phyloP scores from a whole-genome alignment of 2,113 vertebrate species.

The Xenotilapia flavipinnis region DNA sequence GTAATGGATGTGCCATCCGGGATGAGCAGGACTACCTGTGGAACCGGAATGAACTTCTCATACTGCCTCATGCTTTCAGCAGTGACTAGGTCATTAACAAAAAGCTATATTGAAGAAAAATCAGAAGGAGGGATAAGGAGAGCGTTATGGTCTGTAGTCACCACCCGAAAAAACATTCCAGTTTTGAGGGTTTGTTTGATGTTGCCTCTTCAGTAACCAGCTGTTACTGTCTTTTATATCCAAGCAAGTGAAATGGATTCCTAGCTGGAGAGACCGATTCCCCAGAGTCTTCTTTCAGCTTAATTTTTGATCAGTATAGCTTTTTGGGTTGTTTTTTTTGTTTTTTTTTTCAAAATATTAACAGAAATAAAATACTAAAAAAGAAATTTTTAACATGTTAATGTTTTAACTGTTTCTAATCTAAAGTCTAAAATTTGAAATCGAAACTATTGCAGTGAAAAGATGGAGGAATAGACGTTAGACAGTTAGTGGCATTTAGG shows the following conservation, averaged over 20 bases:
- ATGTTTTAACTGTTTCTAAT: not conserved
- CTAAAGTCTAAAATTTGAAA: not conserved
- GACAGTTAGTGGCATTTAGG: not conserved
- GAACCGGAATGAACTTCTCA: not conserved
- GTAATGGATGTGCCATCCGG: not conserved
- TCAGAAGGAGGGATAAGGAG: not conserved
- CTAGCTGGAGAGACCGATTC: not conserved
- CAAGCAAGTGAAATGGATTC: not conserved
- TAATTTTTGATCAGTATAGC: not conserved
- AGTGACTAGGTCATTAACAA: not conserved
- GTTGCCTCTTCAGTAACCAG: not conserved
- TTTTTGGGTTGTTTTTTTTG: rapidly evolving
- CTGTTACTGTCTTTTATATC: not conserved
- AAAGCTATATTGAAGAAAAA: not conserved
- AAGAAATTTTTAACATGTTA: not conserved
- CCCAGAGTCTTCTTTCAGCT: not conserved
- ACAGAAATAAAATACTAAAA: not conserved
- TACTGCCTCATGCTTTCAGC: not conserved
- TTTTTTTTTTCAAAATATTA: not conserved
- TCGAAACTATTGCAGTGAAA: not conserved
- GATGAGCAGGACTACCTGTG: not conserved
- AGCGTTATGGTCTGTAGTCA: not conserved
- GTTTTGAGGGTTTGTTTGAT: not conserved
- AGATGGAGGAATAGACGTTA: not conserved
- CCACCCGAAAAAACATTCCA: not conserved